Evolutionary conservation across 2,888 invertebrate species (phyloP), one percentile per base, ranked within the genome.

Genomic region (Vesta saturnalis): DNA sequence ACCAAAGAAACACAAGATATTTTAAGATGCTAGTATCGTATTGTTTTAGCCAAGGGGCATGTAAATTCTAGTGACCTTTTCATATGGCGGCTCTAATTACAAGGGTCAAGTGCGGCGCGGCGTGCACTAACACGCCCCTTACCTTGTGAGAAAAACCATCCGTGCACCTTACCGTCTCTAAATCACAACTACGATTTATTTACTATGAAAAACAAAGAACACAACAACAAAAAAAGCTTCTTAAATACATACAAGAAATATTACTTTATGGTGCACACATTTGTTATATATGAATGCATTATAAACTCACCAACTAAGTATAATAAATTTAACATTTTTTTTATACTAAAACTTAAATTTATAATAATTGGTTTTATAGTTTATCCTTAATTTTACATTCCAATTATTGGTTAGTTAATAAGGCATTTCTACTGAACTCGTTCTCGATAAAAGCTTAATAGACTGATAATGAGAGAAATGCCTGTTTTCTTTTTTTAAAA

Each of bases 51-150:
- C 70, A 30, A 46, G 68, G 73, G 73, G 75, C 74, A 76, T 75
- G 76, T 75, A 75, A 76, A 74, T 67, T 71, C 67, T 74, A 70
- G 69, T 77, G 78, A 79, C 79, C 79, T 77, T 74, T 72, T 72
- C 73, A 76, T 74, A 73, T 69, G 77, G 78, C 76, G 79, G 81
- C 80, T 78, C 81, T 81, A 81, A 81, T 81, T 81, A 81, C 78
- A 78, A 54, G 78, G 81, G 81, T 81, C 81, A 81, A 80, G 78
- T 78, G 77, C 79, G 77, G 52, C 52, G 52, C 52, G 52, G 77
- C 81, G 80, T 81, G 81, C 78, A 74, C 73, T 74, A 76, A 75
- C 80, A 79, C 81, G 81, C 81, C 81, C 77, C 78, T 77, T 76
- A 74, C 68, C 76, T 76, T 80, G 80, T 81, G 81, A 81, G 81